Conservation (phyloP, 2,113 vertebrate species). For the Onychostruthus taczanowskii region DNA sequence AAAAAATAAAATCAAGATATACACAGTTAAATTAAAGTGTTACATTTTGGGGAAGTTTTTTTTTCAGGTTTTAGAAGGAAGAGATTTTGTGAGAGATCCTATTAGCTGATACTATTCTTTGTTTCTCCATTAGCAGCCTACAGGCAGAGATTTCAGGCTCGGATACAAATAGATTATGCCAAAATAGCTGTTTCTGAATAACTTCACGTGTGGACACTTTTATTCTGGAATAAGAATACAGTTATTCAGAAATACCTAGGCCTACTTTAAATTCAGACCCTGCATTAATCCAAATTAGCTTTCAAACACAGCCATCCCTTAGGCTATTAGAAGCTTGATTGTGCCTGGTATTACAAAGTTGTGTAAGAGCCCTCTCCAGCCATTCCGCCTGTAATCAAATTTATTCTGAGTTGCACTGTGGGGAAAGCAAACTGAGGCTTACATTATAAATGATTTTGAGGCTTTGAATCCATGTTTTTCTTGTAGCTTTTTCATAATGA, state of each 20-base stretch:
- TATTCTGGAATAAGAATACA: slow-evolving; percentile 43
- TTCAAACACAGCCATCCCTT: slow-evolving; percentile 41
- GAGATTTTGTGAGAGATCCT: slow-evolving; percentile 35
- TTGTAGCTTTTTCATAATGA: neutral
- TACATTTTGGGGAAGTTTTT: neutral
- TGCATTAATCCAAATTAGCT: slow-evolving; percentile 62
- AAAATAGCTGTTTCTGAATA: slow-evolving; percentile 55
- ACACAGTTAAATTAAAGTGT: slow-evolving; percentile 15
- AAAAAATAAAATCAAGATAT: neutral
- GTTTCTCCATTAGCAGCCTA: slow-evolving; percentile 36
- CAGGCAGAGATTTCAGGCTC: slow-evolving; percentile 28
- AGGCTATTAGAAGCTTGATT: slow-evolving; percentile 44
- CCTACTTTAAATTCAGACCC: slow-evolving; percentile 49
- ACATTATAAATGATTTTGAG: neutral
- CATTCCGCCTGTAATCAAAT: slow-evolving; percentile 27
- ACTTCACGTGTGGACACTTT: slow-evolving; percentile 20
- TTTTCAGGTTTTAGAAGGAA: slow-evolving; percentile 25
- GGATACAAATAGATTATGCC: slow-evolving; percentile 23
- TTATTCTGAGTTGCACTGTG: slow-evolving; percentile 2
- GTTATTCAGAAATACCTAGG: slow-evolving; percentile 41
- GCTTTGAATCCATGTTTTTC: neutral
- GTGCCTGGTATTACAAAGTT: slow-evolving; percentile 19
- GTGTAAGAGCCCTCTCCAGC: slow-evolving; percentile 9
- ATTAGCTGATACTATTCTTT: slow-evolving; percentile 44
- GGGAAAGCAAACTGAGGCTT: slow-evolving; percentile 2